phyloP scores from a whole-genome alignment of 2,888 invertebrate genomes.

The Tuta absoluta region DNA sequence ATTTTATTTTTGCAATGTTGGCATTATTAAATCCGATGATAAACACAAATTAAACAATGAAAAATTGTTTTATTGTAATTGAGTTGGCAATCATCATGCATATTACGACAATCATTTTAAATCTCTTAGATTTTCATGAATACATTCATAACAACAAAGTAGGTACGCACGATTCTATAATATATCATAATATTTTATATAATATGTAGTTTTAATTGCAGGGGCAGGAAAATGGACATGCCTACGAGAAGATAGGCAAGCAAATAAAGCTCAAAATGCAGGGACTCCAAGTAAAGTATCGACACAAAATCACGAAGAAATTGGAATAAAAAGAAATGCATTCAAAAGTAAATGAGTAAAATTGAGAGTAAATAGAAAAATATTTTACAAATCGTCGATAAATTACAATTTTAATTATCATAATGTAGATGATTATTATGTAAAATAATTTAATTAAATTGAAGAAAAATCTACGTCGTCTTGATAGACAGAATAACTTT shows the following conservation, averaged over 20 bases:
- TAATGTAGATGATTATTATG: background rate
- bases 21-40: too few species aligned
- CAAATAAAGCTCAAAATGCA: conserved; percentile 38
- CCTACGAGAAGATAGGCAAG: conserved; percentile 48
- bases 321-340: background rate
- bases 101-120: background rate
- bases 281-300: background rate
- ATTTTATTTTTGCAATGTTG: too few species aligned
- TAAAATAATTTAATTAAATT: too few species aligned
- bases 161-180: background rate
- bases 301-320: conserved; percentile 2
- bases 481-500: too few species aligned
- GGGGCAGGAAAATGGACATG: conserved; percentile 43
- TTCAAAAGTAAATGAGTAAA: conserved; percentile 10
- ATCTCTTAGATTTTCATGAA: background rate
- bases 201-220: background rate
- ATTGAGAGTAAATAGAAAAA: background rate
- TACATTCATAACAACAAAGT: background rate
- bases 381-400: conserved; percentile 4
- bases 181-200: too few species aligned
- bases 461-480: too few species aligned
- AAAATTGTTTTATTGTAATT: too few species aligned
- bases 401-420: background rate
- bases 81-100: background rate
- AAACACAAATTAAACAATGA: too few species aligned